Evolutionary conservation across 2,888 invertebrate genomes (phyloP).

Genomic region (Piscicola geometra): DNA sequence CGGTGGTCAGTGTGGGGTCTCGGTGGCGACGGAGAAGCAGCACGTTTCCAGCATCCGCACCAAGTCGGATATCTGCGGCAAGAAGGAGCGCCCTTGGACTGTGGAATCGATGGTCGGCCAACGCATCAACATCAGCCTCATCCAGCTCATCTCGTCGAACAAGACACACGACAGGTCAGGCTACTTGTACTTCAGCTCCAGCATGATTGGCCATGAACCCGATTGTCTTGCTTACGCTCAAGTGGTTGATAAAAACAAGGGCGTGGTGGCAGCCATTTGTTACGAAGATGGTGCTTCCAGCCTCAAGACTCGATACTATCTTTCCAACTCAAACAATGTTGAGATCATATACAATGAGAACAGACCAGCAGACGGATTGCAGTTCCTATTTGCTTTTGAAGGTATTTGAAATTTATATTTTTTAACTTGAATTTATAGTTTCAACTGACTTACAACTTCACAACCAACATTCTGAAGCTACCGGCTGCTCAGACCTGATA

Average conservation of each 20-base stretch:
- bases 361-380: not conserved
- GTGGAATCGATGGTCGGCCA: slow-evolving; percentile 17
- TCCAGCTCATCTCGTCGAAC: slow-evolving; percentile 19
- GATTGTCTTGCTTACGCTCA: not conserved
- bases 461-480: slow-evolving; percentile 2
- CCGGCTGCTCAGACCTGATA: slow-evolving; percentile 28
- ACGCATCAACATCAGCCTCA: slow-evolving; percentile 26
- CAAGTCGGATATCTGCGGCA: slow-evolving; percentile 13
- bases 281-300: not conserved
- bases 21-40: slow-evolving; percentile 16
- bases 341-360: not conserved
- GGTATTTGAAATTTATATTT: not conserved
- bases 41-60: slow-evolving; percentile 1
- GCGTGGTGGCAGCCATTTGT: slow-evolving; percentile 9
- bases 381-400: slow-evolving; percentile 1
- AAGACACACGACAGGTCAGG: not conserved
- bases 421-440: not conserved
- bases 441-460: too few species aligned
- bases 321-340: not conserved
- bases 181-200: slow-evolving; percentile 13
- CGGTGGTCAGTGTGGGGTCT: slow-evolving; percentile 11
- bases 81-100: slow-evolving; percentile 21
- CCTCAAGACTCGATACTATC: not conserved
- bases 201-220: slow-evolving; percentile 3
- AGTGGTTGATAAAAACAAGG: not conserved